Evolutionary conservation across 35 echinoderm and acorn worm genomes (phyloP), one percentile per base, ranked within the genome.

Genomic region (Eucidaris tribuloides): DNA sequence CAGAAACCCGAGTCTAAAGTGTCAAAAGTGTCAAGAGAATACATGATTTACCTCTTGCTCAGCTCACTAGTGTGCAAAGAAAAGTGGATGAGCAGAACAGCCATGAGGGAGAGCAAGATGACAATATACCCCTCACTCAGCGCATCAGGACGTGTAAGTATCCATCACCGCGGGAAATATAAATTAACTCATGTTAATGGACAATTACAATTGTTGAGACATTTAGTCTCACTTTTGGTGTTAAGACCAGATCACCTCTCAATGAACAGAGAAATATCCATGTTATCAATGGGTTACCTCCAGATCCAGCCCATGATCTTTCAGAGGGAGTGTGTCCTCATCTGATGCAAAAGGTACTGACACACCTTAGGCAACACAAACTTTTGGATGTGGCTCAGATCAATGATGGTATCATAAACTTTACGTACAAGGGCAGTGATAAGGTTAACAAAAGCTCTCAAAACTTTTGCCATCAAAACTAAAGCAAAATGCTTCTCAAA

Each of bases 231-330:
- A n/a, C n/a, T 3, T 62, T 30, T 62, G 58, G 58, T 30, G 58
- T 62, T 1, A 62, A 62, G 34, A 17, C 0, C 2, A 86, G 19
- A 60, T 85, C 65, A 42, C 83, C 83, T 37, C 40, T 77, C 14
- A 86, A 77, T 86, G 45, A 76, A 17, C 46, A 76, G 25, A 46
- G 77, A 25, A 58, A 86, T 42, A 76, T 59, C 23, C 66, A 86
- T 59, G 66, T 86, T 32, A 86, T 52, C 2, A 44, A 27, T 38
- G 83, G 83, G 45, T 37, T 86, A 15, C 83, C 83, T 22, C 65
- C 83, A 34, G 83, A 77, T 27, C 11, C 72, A 6, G 83, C 46
- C 52, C 83, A 86, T 77, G 83, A 86, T n/a, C n/a, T 86, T 24
- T 77, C 77, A 30, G 66, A 77, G 60, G 83, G 83, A 30, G 29